Percentiles rank a stretch among this genome's conserved stretches.
These are phyloP conservation scores for Calameuta filiformis DNA, from an alignment of 2,888 invertebrate species.

Conservation along the genomic window DNA sequence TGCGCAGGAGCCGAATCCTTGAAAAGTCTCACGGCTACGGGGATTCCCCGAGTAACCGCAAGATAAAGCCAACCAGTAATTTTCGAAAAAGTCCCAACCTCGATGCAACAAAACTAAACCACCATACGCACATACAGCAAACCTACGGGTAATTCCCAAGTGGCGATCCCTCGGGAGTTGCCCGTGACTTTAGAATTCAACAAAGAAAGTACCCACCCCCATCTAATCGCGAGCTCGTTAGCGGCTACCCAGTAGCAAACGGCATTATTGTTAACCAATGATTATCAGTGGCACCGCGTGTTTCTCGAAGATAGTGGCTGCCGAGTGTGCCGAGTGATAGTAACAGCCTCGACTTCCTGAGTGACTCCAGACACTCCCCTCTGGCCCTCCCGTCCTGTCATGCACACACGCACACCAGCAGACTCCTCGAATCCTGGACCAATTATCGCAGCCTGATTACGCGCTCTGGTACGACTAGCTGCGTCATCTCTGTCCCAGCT, in stretches of 20 bases:
- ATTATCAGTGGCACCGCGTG: conserved; percentile 40
- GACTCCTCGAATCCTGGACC: not conserved
- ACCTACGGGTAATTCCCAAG: not conserved
- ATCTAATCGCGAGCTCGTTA: conserved; percentile 1
- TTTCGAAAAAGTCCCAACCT: not conserved
- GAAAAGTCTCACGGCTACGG: not conserved
- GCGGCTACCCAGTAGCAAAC: conserved; percentile 32
- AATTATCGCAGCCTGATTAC: not conserved
- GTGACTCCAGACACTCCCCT: conserved; percentile 26
- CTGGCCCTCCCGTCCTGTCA: not conserved
- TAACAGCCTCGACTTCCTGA: conserved; percentile 51
- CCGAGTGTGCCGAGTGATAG: conserved; percentile 52
- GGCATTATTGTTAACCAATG: conserved; percentile 37
- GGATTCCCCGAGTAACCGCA: not conserved
- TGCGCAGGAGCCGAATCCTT: not conserved
- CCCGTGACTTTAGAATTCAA: not conserved
- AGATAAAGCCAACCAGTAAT: not conserved
- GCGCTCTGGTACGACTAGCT: not conserved
- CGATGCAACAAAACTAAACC: too few species aligned
- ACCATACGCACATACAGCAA: not conserved
- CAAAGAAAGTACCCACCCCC: not conserved
- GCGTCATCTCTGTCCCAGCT: not conserved
- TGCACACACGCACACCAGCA: conserved; percentile 13
- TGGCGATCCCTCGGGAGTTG: not conserved
- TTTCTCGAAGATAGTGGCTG: conserved; percentile 42